Conservation (phyloP, 1,140 invertebrate species). For the Drosophila sproati region DNA sequence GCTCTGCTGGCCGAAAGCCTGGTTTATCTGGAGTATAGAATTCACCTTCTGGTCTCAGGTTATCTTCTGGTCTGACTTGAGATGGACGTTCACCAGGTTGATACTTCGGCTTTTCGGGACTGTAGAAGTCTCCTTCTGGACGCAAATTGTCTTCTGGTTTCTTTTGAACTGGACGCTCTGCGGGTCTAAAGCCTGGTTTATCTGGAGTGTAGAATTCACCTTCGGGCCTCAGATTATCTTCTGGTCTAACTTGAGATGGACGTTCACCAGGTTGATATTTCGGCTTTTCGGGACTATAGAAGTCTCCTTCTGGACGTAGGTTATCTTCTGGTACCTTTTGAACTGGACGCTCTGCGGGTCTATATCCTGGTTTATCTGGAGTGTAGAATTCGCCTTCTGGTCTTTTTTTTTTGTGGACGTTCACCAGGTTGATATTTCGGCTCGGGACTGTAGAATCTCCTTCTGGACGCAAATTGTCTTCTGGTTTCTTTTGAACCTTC, state of each 20-base stretch:
- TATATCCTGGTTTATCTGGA: conserved; percentile 65
- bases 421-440: conserved; percentile 84
- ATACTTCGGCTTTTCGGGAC: conserved; percentile 64
- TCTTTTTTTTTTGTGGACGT: no score
- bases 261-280: conserved; percentile 84
- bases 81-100: conserved; percentile 73
- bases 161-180: conserved; percentile 5
- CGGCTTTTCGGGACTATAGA: conserved; percentile 85
- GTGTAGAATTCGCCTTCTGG: conserved; percentile 83
- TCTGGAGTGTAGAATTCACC: conserved; percentile 83
- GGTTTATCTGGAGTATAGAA: conserved; percentile 84
- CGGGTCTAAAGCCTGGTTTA: conserved; percentile 7
- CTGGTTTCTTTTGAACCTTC: conserved; percentile 81
- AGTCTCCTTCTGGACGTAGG: conserved; percentile 86
- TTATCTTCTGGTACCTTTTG: conserved; percentile 55
- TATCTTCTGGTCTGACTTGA: conserved; percentile 84
- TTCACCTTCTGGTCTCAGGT: conserved; percentile 85
- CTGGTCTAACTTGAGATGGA: conserved; percentile 83
- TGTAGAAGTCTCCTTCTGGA: conserved; percentile 86
- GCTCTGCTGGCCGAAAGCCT: conserved; percentile 84
- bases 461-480: conserved; percentile 87
- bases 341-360: conserved; percentile 84
- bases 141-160: conserved; percentile 86
- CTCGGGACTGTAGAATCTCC: conserved; percentile 83
- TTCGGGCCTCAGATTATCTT: conserved; percentile 86